phyloP scores from a whole-genome alignment of 2,888 invertebrate species.

The Torymus texanus region DNA sequence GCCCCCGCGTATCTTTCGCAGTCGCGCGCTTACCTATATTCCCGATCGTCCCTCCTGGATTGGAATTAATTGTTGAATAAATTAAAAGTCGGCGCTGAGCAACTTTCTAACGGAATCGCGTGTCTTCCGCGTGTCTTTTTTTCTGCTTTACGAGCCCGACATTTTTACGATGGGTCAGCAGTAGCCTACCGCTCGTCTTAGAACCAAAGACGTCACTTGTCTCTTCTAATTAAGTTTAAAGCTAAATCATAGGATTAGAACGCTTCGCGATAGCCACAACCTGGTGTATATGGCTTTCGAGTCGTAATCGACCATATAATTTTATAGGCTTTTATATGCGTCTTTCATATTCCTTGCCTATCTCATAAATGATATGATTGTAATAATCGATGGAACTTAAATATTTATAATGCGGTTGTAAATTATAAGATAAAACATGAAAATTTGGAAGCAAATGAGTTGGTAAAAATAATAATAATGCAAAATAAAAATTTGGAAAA shows the following conservation, averaged over 20 bases:
- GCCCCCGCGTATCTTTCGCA: not conserved
- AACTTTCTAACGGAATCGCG: constrained; percentile 31
- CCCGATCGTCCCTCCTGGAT: not conserved
- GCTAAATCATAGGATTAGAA: constrained; percentile 45
- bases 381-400: constrained; percentile 8
- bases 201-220: constrained; percentile 30
- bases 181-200: not conserved
- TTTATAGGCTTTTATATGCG: constrained; percentile 29
- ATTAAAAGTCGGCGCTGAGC: constrained; percentile 24
- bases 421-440: constrained; percentile 1
- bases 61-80: constrained; percentile 41
- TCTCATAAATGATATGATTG: constrained; percentile 34
- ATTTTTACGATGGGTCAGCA: constrained; percentile 29
- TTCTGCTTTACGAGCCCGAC: constrained; percentile 15
- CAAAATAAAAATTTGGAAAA: too few relatives aligned
- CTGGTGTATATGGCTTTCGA: constrained; percentile 22
- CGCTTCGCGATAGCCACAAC: not conserved
- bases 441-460: constrained; percentile 6
- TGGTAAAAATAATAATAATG: too few relatives aligned
- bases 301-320: constrained; percentile 48
- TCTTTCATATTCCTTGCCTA: constrained; percentile 35
- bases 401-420: constrained; percentile 24
- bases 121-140: constrained; percentile 4
- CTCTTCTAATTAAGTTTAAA: constrained; percentile 49
- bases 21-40: not conserved